These are phyloP conservation scores for Eupithecia tripunctaria DNA, from an alignment of 2,888 invertebrate genomes.

Conservation along the genomic window DNA sequence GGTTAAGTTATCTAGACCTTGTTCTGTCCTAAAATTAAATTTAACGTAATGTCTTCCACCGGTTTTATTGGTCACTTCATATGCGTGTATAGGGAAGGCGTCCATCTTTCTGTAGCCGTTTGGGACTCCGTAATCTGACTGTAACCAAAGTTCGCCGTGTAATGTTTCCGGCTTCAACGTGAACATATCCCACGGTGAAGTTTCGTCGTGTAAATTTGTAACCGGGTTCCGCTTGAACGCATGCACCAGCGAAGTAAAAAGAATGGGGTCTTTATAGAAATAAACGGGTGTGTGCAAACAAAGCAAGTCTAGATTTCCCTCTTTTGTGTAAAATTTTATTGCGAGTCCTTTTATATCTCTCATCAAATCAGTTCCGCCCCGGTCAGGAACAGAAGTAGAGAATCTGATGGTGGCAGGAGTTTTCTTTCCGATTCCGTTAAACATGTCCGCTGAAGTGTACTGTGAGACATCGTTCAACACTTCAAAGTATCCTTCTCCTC, in stretches of 20 bases:
- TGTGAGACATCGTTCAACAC: constrained; percentile 91
- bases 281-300: constrained; percentile 94
- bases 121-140: constrained; percentile 94
- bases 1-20: constrained; percentile 91
- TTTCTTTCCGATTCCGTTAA: constrained; percentile 89
- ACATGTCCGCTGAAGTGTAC: constrained; percentile 90
- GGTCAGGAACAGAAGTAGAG: constrained; percentile 91
- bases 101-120: constrained; percentile 96
- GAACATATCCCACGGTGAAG: constrained; percentile 95
- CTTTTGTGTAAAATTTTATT: constrained; percentile 94
- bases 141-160: constrained; percentile 90
- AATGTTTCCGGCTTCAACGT: constrained; percentile 90
- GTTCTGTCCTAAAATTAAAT: constrained; percentile 95
- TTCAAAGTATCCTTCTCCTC: constrained; percentile 92
- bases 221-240: constrained; percentile 96
- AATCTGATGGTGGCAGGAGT: constrained; percentile 90
- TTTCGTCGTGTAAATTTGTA: constrained; percentile 91
- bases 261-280: constrained; percentile 92
- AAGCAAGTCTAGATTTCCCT: constrained; percentile 94
- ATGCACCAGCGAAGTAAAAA: constrained; percentile 94
- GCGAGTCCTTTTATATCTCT: constrained; percentile 95
- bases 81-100: constrained; percentile 95
- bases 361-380: constrained; percentile 92
- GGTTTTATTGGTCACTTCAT: constrained; percentile 91
- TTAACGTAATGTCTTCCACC: constrained; percentile 90